Base-by-base conservation (phyloP, 2,888 invertebrate genomes). In the Leucophenga maculata region DNA sequence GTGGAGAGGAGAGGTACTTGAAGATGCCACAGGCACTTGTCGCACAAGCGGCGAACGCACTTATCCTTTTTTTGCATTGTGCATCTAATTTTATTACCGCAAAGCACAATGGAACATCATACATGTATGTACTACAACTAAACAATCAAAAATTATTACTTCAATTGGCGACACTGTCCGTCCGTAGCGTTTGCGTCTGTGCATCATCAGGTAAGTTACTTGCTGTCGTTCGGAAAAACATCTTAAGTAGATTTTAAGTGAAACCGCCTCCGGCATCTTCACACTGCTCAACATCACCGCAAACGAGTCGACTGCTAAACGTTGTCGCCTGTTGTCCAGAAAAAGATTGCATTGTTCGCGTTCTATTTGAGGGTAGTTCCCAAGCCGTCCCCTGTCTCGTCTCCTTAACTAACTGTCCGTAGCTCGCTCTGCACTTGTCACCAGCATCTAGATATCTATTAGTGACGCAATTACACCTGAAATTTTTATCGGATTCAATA, bases 91-190 rank as follows among this genome's bases (percentile, higher is more conserved):
- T 68, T 68, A 68, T 68, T 68, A 68, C 68, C 68, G 22, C 68
- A 64, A 64, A 64, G 62, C 52, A 60, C 54, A 65, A 65, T 62
- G 50, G 68, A 64, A 52, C 64, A 57, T 46, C 64, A 64, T 60
- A 67, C 60, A 73, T 68, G 59, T n/a, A n/a, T n/a, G 77, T 73
- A 77, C 75, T 75, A 73, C 74, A 26, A 26, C 73, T 57, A 64
- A 64, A 82, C 82, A 80, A 80, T 77, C 76, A 73, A 77, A 74
- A 77, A 83, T 82, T 79, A 80, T 83, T 81, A 75, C 80, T 80
- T 75, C 80, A 82, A 80, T 80, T 83, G 80, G 80, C 80, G 82
- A 81, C 80, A 81, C 62, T 8, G 50, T 50, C 50, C 13, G 50
- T 50, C 50, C 46, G 39, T 39, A 3, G 39, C 3, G 39, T 39